These are phyloP conservation scores for Ivindomyrus marchei DNA, from an alignment of 2,113 vertebrate species.

Conservation along the genomic window DNA sequence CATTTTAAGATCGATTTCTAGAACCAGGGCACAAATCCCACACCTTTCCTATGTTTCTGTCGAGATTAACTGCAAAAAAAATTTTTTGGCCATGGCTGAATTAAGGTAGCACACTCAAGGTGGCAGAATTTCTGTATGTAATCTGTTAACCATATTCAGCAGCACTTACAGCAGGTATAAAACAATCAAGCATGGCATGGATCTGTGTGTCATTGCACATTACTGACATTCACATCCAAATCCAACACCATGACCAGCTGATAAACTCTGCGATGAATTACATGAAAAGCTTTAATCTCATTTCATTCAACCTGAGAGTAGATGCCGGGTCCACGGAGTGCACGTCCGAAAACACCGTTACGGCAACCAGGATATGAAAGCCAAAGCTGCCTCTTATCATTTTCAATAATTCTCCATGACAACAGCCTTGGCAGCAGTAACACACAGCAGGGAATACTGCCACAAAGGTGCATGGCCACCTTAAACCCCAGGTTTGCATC, in stretches of 20 bases:
- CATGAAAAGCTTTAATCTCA: not conserved
- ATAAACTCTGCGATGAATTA: not conserved
- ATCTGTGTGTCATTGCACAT: not conserved
- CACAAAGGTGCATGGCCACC: not conserved
- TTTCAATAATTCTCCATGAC: constrained; percentile 1
- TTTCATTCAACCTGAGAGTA: not conserved
- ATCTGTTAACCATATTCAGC: not conserved
- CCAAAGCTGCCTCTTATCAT: not conserved
- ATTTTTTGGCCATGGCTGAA: not conserved
- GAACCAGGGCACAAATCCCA: not conserved
- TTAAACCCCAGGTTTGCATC: not conserved
- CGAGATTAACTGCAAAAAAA: not conserved
- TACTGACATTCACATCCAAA: not conserved
- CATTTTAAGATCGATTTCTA: not conserved
- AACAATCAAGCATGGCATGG: not conserved
- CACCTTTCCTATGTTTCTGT: not conserved
- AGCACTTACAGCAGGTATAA: not conserved
- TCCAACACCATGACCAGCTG: not conserved
- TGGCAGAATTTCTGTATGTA: not conserved
- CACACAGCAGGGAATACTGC: not conserved
- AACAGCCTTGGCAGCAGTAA: not conserved
- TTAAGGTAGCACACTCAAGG: not conserved
- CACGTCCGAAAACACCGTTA: not conserved
- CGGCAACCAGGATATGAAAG: not conserved
- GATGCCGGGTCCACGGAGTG: not conserved